A percentile compares a stretch with the other conserved stretches of the same genome.
Evolutionary conservation across 1,140 invertebrate genomes (phyloP).

Genomic region (Acromyrmex echinatior): DNA sequence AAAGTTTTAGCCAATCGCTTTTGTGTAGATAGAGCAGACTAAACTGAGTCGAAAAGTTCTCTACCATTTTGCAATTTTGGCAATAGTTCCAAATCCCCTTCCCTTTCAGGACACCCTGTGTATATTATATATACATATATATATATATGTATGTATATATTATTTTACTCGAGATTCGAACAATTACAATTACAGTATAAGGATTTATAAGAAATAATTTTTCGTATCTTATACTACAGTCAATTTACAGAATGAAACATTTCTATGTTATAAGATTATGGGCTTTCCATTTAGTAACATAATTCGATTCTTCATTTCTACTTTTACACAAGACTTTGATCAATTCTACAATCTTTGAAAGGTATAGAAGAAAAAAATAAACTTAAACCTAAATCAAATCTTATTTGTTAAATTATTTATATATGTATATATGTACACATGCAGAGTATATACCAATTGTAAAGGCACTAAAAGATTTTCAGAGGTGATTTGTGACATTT

Average conservation of each 20-base stretch:
- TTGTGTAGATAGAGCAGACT: too few relatives aligned
- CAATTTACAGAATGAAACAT: slow-evolving; percentile 4
- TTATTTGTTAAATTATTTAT: slow-evolving; percentile 10
- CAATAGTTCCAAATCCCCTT: too few relatives aligned
- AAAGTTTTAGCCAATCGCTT: too few relatives aligned
- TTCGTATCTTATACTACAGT: neutral
- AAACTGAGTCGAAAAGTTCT: too few relatives aligned
- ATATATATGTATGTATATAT: neutral
- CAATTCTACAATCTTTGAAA: neutral
- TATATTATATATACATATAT: too few relatives aligned
- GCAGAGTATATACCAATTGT: too few relatives aligned
- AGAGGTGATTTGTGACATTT: too few relatives aligned
- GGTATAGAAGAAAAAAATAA: neutral
- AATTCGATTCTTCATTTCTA: neutral
- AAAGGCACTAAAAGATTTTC: too few relatives aligned
- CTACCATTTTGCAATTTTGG: too few relatives aligned
- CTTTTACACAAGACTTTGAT: neutral
- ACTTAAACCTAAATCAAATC: neutral
- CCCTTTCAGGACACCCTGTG: too few relatives aligned
- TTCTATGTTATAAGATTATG: neutral
- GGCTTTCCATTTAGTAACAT: neutral
- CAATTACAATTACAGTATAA: neutral
- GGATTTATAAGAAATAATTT: slow-evolving; percentile 8
- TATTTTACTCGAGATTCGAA: neutral
- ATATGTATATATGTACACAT: neutral